Evolutionary conservation across 2,888 invertebrate species (phyloP).

Genomic region (Andrena haemorrhoa): DNA sequence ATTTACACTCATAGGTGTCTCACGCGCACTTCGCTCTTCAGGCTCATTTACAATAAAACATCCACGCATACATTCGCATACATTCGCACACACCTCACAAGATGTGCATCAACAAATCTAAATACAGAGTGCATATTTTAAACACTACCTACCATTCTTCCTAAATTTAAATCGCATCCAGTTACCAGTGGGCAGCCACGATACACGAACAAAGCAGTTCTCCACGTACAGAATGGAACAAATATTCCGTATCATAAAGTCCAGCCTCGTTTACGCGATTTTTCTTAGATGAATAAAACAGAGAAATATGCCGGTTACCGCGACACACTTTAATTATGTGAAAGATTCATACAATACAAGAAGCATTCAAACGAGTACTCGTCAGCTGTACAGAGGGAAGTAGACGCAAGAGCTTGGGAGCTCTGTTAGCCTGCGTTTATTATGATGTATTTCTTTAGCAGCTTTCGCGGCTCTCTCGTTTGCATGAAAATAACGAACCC

Average conservation of each 20-base stretch:
- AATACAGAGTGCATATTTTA: no score
- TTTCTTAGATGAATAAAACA: neutral
- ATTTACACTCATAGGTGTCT: no score
- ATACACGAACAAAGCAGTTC: no score
- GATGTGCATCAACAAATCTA: no score
- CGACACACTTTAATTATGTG: neutral
- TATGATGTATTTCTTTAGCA: constrained; percentile 51
- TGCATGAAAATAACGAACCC: constrained; percentile 67
- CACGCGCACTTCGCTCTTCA: no score
- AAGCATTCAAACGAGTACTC: constrained; percentile 6
- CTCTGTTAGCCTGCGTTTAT: constrained; percentile 44
- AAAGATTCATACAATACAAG: constrained; percentile 31
- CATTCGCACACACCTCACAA: no score
- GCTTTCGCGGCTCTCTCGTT: constrained; percentile 48
- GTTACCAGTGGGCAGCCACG: neutral
- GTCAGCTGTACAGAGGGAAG: neutral
- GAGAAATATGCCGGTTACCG: neutral
- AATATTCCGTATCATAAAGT: neutral
- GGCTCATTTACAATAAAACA: no score
- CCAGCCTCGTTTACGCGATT: neutral
- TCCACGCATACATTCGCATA: no score
- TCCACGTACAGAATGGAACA: no score
- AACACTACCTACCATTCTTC: no score
- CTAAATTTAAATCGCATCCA: neutral
- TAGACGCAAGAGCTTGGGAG: neutral